Evolutionary conservation across 1,140 invertebrate genomes (phyloP).

Genomic region (Cyrtorhinus lividipennis): DNA sequence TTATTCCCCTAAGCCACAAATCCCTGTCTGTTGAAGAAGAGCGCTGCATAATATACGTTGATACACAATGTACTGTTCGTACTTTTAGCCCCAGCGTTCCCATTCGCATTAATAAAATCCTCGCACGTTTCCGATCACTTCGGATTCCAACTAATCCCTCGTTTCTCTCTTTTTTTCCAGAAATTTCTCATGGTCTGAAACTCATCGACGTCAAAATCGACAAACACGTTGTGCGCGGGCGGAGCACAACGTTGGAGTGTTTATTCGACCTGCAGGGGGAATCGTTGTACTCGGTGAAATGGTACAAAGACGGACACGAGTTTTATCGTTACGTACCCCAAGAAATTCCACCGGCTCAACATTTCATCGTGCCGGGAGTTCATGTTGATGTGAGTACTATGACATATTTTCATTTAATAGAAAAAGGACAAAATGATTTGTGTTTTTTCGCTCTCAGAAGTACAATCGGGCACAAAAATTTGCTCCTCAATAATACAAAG

Average conservation of each 20-base stretch:
- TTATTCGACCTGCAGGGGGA: conserved; percentile 64
- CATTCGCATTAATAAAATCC: too few species aligned
- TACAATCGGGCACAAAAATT: too few species aligned
- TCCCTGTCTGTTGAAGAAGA: too few species aligned
- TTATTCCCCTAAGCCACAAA: too few species aligned
- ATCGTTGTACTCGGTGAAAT: conserved; percentile 67
- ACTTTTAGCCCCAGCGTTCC: too few species aligned
- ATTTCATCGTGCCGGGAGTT: conserved; percentile 61
- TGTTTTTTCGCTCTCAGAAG: too few species aligned
- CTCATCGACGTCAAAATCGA: conserved; percentile 45
- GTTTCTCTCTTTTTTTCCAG: conserved; percentile 12
- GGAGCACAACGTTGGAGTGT: conserved; percentile 39
- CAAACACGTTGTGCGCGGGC: conserved; percentile 47
- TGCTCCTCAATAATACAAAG: too few species aligned
- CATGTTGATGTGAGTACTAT: conserved; percentile 59
- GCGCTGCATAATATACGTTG: too few species aligned
- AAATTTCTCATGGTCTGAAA: conserved; percentile 24
- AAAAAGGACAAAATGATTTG: too few species aligned
- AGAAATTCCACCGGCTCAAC: conserved; percentile 53
- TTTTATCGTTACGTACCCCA: conserved; percentile 69
- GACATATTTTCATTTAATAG: background rate
- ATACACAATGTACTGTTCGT: too few species aligned
- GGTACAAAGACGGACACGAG: conserved; percentile 77
- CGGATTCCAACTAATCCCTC: too few species aligned
- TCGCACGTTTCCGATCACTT: too few species aligned